These are phyloP conservation scores for Gnathochromis pfefferi DNA, from an alignment of 2,113 vertebrate species.

Conservation along the genomic window DNA sequence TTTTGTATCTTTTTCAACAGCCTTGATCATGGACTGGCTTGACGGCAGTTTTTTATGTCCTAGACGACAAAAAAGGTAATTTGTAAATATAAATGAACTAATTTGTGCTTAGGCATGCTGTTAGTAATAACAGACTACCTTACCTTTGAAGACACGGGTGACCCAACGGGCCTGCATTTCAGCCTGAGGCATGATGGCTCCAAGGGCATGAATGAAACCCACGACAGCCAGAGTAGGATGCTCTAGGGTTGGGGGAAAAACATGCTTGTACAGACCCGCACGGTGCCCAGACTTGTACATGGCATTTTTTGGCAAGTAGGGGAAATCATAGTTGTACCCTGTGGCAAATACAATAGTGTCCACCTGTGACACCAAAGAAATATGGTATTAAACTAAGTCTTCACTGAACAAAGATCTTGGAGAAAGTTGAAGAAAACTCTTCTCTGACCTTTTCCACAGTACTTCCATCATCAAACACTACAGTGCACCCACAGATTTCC, in stretches of 20 bases:
- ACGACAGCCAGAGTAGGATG: slow-evolving; percentile 82
- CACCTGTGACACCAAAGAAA: slow-evolving; percentile 37
- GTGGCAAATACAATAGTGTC: slow-evolving; percentile 85
- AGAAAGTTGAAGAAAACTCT: background rate
- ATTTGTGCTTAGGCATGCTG: background rate
- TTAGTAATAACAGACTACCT: background rate
- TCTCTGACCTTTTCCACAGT: slow-evolving; percentile 70
- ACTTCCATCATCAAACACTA: slow-evolving; percentile 80
- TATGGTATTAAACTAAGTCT: background rate
- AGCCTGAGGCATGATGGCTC: slow-evolving; percentile 82
- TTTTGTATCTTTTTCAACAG: slow-evolving; percentile 55
- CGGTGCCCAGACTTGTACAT: slow-evolving; percentile 69
- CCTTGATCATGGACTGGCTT: slow-evolving; percentile 51
- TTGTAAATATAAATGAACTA: background rate
- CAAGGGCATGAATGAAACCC: slow-evolving; percentile 79
- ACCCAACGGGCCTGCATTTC: slow-evolving; percentile 88
- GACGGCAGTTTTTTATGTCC: slow-evolving; percentile 49
- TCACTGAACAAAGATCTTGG: background rate
- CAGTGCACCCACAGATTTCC: slow-evolving; percentile 76
- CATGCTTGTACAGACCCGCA: slow-evolving; percentile 76
- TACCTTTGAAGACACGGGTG: slow-evolving; percentile 80
- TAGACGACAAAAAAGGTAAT: background rate
- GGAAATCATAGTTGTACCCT: slow-evolving; percentile 83
- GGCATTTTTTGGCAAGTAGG: slow-evolving; percentile 70
- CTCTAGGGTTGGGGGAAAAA: slow-evolving; percentile 79